Evolutionary conservation across 2,888 invertebrate genomes (phyloP), one percentile per base, ranked within the genome.

Genomic region (Trissolcus brochymenae): DNA sequence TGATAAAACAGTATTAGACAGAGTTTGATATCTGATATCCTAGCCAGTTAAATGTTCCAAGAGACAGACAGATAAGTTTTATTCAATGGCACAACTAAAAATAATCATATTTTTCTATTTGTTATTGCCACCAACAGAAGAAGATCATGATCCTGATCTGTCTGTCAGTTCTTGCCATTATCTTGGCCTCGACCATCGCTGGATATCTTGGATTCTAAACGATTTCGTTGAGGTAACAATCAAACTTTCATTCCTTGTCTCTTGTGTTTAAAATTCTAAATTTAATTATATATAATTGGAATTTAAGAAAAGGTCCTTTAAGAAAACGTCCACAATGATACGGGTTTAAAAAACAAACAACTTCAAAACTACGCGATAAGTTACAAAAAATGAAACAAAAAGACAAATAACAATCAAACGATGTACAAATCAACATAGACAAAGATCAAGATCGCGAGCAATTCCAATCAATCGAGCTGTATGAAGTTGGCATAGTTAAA

Each of bases 81-180:
- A 68, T 76, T 25, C 41, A 41, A 67, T 78, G 70, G 25, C 79
- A 78, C 19, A 19, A 51, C 46, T n/a, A 60, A 6, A 17, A 0
- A 62, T 72, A 75, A 75, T 68, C 11, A 14, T 46, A 50, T 62
- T 68, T 74, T 1, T 60, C 76, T 82, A 75, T 72, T 66, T 81
- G 80, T 80, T 82, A 81, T 79, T 83, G 83, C 81, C 78, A 87
- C 91, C 90, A 93, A 93, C 93, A 96, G 96, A 96, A 96, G 95
- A 96, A 96, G 93, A 96, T 96, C 89, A 95, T 96, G 94, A 96
- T 96, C 90, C 92, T 96, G 92, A 93, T 95, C 91, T 96, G 96
- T 91, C 92, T 96, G 90, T 93, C 94, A 89, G 92, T 96, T 89
- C 92, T 95, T 89, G 93, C 94, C 87, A 92, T 95, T 88, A 92